Percentiles rank a stretch among this genome's conserved stretches.
These are phyloP conservation scores for Proctacanthus coquilletti DNA, from an alignment of 1,140 invertebrate genomes.

Conservation along the genomic window DNA sequence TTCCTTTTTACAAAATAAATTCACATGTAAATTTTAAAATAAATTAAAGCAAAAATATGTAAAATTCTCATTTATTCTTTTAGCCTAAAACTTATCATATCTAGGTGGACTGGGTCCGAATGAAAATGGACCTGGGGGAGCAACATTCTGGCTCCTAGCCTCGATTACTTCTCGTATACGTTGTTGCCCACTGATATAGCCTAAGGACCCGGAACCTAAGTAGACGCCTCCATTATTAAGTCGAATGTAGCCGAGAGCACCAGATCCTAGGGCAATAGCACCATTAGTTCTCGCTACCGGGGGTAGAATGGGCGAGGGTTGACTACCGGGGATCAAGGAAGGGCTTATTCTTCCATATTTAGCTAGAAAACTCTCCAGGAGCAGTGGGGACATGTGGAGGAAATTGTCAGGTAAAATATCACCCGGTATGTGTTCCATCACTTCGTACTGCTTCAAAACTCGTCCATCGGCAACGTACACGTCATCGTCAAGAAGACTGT, in stretches of 20 bases:
- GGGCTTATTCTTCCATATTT: no score
- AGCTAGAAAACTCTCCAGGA: background rate
- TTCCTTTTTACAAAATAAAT: no score
- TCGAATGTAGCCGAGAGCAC: conserved; percentile 22
- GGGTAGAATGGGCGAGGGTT: background rate
- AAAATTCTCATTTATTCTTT: no score
- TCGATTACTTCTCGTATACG: conserved; percentile 14
- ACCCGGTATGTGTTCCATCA: conserved; percentile 25
- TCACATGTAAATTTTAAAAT: no score
- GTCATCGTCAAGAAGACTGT: background rate
- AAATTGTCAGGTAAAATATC: conserved; percentile 12
- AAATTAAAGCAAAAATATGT: no score
- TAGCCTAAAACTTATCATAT: no score
- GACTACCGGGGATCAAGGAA: conserved; percentile 5
- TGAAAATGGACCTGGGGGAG: background rate
- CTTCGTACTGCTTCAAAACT: conserved; percentile 25
- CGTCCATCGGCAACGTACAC: conserved; percentile 21
- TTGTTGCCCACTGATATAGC: conserved; percentile 24
- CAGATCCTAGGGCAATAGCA: conserved; percentile 24
- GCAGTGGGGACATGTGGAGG: background rate
- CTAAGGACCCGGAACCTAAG: conserved; percentile 24
- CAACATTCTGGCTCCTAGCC: conserved; percentile 12
- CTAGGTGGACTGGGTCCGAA: conserved; percentile 1
- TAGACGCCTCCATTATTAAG: conserved; percentile 24
- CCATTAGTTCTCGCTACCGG: background rate